Evolutionary conservation across 1,140 invertebrate species (phyloP).

Genomic region (Streblospio benedicti): DNA sequence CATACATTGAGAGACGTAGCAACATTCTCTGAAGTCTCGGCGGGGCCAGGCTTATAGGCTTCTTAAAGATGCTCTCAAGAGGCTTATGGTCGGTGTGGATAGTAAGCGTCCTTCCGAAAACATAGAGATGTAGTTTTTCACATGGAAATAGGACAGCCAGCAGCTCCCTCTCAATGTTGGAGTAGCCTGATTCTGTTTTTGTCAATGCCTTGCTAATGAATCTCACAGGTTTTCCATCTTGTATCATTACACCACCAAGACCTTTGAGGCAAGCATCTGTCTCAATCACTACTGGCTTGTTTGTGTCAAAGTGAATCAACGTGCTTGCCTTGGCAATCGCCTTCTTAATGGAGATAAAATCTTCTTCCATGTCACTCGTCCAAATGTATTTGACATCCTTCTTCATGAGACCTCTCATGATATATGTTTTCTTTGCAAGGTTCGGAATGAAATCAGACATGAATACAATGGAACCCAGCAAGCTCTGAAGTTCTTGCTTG

Average conservation of each 20-base stretch:
- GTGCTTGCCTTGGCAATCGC: too few relatives aligned
- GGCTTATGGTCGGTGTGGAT: slow-evolving; percentile 39
- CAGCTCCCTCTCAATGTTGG: slow-evolving; percentile 48
- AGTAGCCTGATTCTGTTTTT: slow-evolving; percentile 44
- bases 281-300: too few relatives aligned
- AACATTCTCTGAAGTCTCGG: slow-evolving; percentile 41
- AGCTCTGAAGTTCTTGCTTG: slow-evolving; percentile 20
- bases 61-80: slow-evolving; percentile 20
- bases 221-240: slow-evolving; percentile 45
- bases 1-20: slow-evolving; percentile 39
- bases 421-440: slow-evolving; percentile 28
- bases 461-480: slow-evolving; percentile 41
- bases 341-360: too few relatives aligned
- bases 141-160: slow-evolving; percentile 44
- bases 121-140: not conserved
- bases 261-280: slow-evolving; percentile 30
- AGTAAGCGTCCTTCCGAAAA: slow-evolving; percentile 3
- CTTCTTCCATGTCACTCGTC: not conserved
- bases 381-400: slow-evolving; percentile 8
- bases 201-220: slow-evolving; percentile 46
- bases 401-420: slow-evolving; percentile 18
- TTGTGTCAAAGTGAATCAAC: too few relatives aligned
- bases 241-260: slow-evolving; percentile 44
- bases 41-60: too few relatives aligned
- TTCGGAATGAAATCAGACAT: slow-evolving; percentile 38